Base-by-base conservation (phyloP, 2,888 invertebrate species). In the Phania funesta region DNA sequence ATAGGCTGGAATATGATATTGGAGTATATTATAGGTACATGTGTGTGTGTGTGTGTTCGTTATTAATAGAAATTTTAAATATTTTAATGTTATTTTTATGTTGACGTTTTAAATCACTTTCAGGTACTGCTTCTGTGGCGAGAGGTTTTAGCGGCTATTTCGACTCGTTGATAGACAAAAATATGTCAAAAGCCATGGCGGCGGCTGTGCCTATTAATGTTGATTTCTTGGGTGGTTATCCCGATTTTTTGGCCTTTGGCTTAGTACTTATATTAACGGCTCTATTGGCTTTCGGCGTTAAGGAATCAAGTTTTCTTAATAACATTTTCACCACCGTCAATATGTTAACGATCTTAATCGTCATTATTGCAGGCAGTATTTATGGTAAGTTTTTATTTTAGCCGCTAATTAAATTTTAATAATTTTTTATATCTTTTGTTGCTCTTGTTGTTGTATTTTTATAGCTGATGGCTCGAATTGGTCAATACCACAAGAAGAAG, bases 291-390 rank as follows among this genome's bases (percentile, higher is more conserved):
- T 91, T 94, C 71, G 96, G 96, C 0, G 96, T 95, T 22, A 95
- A 93, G 86, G 96, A 96, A 90, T 96, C 96, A 0, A 96, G 98
- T 3, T 93, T 94, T 64, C 91, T 98, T 83, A 99, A 99, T 92
- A 99, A 98, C 89, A 92, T 98, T 50, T 98, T 99, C 90, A 98
- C 98, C 0, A 92, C 93, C 0, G 92, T 98, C n/a, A 99, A 99
- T 92, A 90, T 99, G 84, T 84, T 94, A 0, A 97, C 98, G 0
- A 95, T 99, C 41, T 85, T 93, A 4, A 94, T 96, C 65, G 96
- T 98, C 2, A 92, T 98, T 24, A 92, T 97, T 22, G 94, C 96
- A 50, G 99, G 98, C 1, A 93, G 95, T 1, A 93, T 96, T 68
- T 96, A 96, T 91, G 94, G 96, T 96, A 87, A 91, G 91, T 29